Evolutionary conservation across 2,113 vertebrate species (phyloP).

Genomic region (Tetraodon nigroviridis): DNA sequence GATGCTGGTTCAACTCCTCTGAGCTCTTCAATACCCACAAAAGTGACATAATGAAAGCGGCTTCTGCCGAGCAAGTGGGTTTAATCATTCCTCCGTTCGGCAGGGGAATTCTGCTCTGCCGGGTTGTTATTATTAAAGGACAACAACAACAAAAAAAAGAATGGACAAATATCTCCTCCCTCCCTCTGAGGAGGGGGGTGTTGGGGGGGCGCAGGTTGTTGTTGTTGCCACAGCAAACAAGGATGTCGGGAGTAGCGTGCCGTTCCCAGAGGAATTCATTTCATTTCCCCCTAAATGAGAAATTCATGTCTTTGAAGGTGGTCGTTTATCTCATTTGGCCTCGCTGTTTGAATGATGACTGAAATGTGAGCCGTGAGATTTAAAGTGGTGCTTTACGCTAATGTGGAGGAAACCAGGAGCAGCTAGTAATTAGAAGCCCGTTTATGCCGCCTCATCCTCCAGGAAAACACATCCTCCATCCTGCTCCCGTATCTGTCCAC

Average conservation of each 20-base stretch:
- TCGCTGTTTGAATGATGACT: conserved; percentile 49
- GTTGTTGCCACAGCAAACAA: conserved; percentile 13
- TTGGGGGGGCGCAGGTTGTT: conserved; percentile 1
- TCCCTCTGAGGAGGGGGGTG: background rate
- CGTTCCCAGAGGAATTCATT: conserved; percentile 51
- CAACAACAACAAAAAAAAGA: conserved; percentile 13
- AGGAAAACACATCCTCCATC: too few relatives aligned
- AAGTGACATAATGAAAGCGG: conserved; percentile 61
- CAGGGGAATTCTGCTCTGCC: conserved; percentile 39
- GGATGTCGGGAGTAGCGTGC: conserved; percentile 28
- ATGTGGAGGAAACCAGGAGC: conserved; percentile 30
- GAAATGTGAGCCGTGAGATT: conserved; percentile 29
- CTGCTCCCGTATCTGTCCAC: too few relatives aligned
- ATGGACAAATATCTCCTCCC: conserved; percentile 33
- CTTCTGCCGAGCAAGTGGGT: conserved; percentile 35
- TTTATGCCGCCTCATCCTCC: background rate
- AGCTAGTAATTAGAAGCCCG: conserved; percentile 28
- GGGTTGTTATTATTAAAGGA: conserved; percentile 52
- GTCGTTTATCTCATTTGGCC: conserved; percentile 58
- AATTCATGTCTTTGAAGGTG: conserved; percentile 51
- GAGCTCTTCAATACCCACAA: conserved; percentile 43
- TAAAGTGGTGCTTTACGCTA: conserved; percentile 31
- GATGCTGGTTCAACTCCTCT: conserved; percentile 51
- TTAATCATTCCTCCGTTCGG: conserved; percentile 42
- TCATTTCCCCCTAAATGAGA: conserved; percentile 58